Conservation (phyloP, 2,888 invertebrate genomes). For the Poecilus cupreus region DNA sequence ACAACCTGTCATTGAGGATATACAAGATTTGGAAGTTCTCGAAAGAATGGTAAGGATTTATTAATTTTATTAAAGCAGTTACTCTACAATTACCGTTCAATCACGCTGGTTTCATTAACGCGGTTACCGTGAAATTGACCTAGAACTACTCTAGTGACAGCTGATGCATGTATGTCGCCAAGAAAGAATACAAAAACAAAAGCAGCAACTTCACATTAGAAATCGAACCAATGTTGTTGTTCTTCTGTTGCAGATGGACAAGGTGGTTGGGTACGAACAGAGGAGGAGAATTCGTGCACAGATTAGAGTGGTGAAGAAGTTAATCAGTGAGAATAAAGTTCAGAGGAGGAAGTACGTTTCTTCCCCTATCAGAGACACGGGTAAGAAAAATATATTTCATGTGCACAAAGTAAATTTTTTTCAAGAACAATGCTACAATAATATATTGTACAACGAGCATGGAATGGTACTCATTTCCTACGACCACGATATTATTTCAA, state of each 20-base stretch:
- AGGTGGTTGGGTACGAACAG: conserved; percentile 85
- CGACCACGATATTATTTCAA: too few relatives aligned
- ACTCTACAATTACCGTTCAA: not conserved
- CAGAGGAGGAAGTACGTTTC: conserved; percentile 63
- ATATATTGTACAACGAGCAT: too few relatives aligned
- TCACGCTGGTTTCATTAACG: not conserved
- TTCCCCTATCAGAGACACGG: conserved; percentile 65
- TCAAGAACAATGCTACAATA: too few relatives aligned
- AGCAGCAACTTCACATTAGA: conserved; percentile 44
- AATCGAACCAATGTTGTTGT: conserved; percentile 32
- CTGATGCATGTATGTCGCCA: not conserved
- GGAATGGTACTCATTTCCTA: too few relatives aligned
- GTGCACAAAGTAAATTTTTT: too few relatives aligned
- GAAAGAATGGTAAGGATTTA: conserved; percentile 84
- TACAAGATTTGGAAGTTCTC: conserved; percentile 81
- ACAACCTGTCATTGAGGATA: conserved; percentile 81
- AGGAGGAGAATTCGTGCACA: conserved; percentile 85
- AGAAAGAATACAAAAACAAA: too few relatives aligned
- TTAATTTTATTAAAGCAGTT: not conserved
- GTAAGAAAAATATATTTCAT: too few relatives aligned
- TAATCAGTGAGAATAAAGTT: conserved; percentile 70
- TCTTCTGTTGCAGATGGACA: conserved; percentile 80
- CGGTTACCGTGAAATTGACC: not conserved
- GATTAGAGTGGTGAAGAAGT: conserved; percentile 82
- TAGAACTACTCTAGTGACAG: not conserved